phyloP scores from a whole-genome alignment of 35 echinoderm and acorn worm genomes.

The Ophioderma brevispina region DNA sequence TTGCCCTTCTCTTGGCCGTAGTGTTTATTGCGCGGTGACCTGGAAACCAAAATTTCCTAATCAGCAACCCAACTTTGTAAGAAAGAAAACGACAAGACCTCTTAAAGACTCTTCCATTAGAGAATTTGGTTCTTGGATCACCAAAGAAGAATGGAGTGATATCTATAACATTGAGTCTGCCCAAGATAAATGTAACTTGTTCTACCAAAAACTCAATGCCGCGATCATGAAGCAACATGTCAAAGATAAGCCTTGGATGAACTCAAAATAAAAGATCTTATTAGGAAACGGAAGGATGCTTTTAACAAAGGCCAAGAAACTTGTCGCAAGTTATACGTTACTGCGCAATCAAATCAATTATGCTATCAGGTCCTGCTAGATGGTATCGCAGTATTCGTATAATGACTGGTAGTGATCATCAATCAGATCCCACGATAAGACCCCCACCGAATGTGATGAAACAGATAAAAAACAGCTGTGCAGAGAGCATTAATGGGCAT shows the following conservation, averaged over 20 bases:
- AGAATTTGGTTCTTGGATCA: constrained; percentile 37
- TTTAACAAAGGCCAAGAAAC: background rate
- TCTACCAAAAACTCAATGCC: background rate
- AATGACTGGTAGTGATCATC: too few relatives aligned
- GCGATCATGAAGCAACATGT: background rate
- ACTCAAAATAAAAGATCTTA: background rate
- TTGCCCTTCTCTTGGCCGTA: background rate
- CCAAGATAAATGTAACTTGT: constrained; percentile 8
- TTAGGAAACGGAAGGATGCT: background rate
- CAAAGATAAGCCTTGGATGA: constrained; percentile 24
- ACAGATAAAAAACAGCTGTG: too few relatives aligned
- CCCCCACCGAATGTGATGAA: too few relatives aligned
- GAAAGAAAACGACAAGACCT: background rate
- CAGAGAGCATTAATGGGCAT: too few relatives aligned
- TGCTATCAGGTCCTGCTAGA: background rate
- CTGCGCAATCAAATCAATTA: background rate
- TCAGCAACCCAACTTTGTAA: background rate
- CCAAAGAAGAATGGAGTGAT: constrained; percentile 20
- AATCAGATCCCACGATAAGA: too few relatives aligned
- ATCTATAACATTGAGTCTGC: background rate
- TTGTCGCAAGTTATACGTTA: background rate
- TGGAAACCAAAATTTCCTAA: background rate
- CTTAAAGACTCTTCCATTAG: constrained; percentile 42
- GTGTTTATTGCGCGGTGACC: background rate
- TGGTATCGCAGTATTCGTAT: too few relatives aligned